phyloP scores from a whole-genome alignment of 2,888 invertebrate species.

The Patella depressa region DNA sequence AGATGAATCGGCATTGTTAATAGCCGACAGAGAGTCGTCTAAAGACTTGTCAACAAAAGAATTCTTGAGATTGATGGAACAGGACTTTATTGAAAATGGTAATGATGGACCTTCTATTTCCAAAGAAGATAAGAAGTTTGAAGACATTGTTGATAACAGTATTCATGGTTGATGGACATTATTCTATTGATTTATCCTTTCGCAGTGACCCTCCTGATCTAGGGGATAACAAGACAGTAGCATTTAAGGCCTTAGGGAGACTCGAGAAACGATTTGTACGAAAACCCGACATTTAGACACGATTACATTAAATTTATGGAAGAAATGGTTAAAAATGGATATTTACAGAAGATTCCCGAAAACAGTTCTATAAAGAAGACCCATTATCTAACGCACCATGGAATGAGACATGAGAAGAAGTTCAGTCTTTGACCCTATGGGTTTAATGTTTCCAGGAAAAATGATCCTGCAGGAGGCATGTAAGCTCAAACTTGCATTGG shows the following conservation, averaged over 20 bases:
- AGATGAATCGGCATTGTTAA: background rate
- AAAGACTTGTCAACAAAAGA: background rate
- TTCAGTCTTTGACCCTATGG: conserved; percentile 12
- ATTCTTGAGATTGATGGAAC: background rate
- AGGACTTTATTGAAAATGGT: background rate
- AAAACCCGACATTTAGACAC: too few species aligned
- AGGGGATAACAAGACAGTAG: too few species aligned
- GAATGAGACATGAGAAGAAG: background rate
- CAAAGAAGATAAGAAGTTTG: background rate
- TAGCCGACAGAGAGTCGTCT: background rate
- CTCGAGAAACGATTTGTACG: background rate
- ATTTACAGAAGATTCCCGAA: background rate
- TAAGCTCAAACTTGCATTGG: background rate
- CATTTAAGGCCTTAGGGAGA: background rate
- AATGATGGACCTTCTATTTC: background rate
- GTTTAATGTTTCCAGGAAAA: background rate
- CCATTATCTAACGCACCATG: conserved; percentile 5
- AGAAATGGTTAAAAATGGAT: background rate
- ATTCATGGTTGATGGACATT: background rate
- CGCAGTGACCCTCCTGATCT: too few species aligned
- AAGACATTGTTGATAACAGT: background rate
- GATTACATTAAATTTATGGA: background rate
- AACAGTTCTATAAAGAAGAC: background rate
- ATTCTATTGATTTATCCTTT: background rate
- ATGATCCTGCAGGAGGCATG: background rate